phyloP scores from a whole-genome alignment of 2,113 vertebrate species.

The Noturus placidus region DNA sequence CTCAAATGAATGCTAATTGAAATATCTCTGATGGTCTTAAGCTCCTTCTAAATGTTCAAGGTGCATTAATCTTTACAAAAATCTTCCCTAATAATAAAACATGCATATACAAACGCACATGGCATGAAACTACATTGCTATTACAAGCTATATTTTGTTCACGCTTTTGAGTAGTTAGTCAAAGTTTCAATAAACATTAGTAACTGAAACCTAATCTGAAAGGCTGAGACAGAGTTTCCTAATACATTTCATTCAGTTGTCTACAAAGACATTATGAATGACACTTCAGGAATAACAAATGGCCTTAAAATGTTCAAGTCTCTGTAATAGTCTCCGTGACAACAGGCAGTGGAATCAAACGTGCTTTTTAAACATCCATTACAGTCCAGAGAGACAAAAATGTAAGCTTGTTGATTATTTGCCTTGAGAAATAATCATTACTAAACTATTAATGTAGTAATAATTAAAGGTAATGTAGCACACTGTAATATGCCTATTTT shows the following conservation, averaged over 20 bases:
- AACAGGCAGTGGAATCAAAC: not conserved
- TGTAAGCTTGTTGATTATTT: constrained; percentile 13
- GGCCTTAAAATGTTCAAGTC: not conserved
- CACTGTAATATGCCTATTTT: not conserved
- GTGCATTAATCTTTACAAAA: not conserved
- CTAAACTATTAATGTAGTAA: not conserved
- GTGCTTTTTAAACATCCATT: not conserved
- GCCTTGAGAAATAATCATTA: not conserved
- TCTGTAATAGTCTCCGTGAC: not conserved
- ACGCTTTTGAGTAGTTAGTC: not conserved
- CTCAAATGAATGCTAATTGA: not conserved
- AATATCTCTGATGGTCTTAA: not conserved
- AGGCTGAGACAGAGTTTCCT: not conserved
- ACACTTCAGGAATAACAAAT: not conserved
- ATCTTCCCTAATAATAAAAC: not conserved
- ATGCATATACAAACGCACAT: not conserved
- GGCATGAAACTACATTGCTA: not conserved
- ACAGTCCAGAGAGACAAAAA: not conserved
- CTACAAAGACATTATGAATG: not conserved
- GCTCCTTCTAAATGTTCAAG: not conserved
- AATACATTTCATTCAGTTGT: not conserved
- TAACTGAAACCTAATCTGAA: not conserved
- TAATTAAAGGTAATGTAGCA: not conserved
- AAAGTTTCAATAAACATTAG: not conserved
- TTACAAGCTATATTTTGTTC: not conserved